These are phyloP conservation scores for Xestoiulus laeticollis DNA, from an alignment of 2,888 invertebrate species.

Conservation along the genomic window DNA sequence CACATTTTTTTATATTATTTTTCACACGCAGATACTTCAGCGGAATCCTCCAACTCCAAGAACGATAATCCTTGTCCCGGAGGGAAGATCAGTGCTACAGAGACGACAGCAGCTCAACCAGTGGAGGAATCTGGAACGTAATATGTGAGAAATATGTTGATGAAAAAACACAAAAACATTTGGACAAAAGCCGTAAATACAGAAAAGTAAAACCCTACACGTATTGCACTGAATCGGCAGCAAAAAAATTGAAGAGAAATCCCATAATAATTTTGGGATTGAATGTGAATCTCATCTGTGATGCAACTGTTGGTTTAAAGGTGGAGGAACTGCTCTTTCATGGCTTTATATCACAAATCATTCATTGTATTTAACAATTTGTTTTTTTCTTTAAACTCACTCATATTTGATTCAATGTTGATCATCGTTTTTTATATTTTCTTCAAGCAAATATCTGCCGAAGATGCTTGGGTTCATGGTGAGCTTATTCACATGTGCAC, in stretches of 20 bases:
- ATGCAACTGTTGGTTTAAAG: background rate
- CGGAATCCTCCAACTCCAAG: slow-evolving; percentile 19
- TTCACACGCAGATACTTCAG: slow-evolving; percentile 27
- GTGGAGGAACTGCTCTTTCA: background rate
- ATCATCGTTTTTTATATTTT: background rate
- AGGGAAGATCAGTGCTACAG: background rate
- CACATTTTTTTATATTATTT: slow-evolving; percentile 21
- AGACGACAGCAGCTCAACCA: background rate
- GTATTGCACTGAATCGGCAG: background rate
- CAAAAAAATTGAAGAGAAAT: background rate
- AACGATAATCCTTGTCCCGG: background rate
- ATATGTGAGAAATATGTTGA: background rate
- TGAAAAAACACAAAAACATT: background rate
- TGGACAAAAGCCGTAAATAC: background rate
- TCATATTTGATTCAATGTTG: slow-evolving; percentile 3
- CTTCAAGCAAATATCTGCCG: background rate
- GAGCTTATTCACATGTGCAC: background rate
- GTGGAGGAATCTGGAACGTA: slow-evolving; percentile 8
- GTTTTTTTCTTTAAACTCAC: background rate
- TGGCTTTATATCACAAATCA: slow-evolving; percentile 22
- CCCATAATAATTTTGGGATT: background rate
- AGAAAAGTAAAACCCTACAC: background rate
- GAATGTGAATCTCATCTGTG: slow-evolving; percentile 1
- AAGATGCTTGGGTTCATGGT: background rate
- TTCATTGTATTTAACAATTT: slow-evolving; percentile 9